Percentiles rank a stretch among this genome's conserved stretches.
Conservation (phyloP, 2,113 vertebrate species). For the Picathartes gymnocephalus region DNA sequence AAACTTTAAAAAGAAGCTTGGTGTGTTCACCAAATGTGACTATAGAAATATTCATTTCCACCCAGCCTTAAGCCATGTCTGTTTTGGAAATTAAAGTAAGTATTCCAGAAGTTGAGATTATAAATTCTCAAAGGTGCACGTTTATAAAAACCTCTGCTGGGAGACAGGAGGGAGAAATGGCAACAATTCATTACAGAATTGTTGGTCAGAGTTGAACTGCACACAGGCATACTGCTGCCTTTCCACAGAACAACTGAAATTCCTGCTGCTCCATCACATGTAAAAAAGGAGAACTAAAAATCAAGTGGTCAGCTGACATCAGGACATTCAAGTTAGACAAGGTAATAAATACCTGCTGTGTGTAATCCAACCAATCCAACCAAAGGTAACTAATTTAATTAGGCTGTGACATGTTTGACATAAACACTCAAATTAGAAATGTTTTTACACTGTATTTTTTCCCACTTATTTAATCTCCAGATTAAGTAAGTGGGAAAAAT, state of each 20-base stretch:
- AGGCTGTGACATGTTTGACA: background rate
- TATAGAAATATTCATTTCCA: accelerated
- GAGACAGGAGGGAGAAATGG: background rate
- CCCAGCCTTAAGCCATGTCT: background rate
- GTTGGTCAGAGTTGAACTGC: background rate
- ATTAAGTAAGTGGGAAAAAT: no score
- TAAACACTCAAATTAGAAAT: background rate
- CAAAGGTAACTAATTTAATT: background rate
- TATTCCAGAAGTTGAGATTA: background rate
- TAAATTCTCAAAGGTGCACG: background rate
- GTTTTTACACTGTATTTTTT: background rate
- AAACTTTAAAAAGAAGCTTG: background rate
- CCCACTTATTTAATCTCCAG: background rate
- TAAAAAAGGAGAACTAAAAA: background rate
- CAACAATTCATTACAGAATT: background rate
- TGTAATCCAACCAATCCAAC: background rate
- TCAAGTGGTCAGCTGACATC: background rate
- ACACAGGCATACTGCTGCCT: background rate
- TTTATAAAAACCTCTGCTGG: background rate
- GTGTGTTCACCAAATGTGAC: background rate
- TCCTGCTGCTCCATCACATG: background rate
- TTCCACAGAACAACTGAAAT: background rate
- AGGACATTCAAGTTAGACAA: background rate
- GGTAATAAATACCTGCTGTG: background rate
- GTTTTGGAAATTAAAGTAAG: background rate